Conservation (phyloP, 2,797 vertebrate species). For the Gymnopithys bicolor region DNA sequence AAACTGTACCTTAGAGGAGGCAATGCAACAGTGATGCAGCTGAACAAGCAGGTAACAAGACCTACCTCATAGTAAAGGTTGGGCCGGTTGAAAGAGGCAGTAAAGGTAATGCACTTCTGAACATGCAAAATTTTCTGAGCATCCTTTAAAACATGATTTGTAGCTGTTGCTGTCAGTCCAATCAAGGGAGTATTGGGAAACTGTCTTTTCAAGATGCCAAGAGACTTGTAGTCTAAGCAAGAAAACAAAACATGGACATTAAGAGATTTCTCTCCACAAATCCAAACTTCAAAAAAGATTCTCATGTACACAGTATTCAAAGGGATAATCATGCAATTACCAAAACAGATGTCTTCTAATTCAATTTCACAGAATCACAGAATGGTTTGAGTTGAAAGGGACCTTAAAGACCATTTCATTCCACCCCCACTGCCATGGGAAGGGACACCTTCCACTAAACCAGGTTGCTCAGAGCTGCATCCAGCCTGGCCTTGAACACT, state of each 20-base stretch:
- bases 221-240: constrained; percentile 91
- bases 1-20: neutral
- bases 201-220: constrained; percentile 96
- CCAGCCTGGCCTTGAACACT: neutral
- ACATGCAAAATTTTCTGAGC: constrained; percentile 92
- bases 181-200: constrained; percentile 89
- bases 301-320: neutral
- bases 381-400: neutral
- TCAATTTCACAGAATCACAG: neutral
- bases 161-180: constrained; percentile 95
- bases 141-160: constrained; percentile 89
- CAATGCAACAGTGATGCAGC: neutral
- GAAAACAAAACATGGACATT: neutral
- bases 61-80: constrained; percentile 95
- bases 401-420: neutral
- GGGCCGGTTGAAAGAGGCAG: constrained; percentile 91
- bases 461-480: neutral
- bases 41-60: neutral
- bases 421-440: neutral
- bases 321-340: neutral
- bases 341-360: neutral
- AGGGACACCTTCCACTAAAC: neutral
- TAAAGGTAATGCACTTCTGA: constrained; percentile 86
- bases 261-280: neutral
- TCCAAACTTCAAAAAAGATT: neutral